Conservation (phyloP, 2,113 vertebrate genomes). For the Anhinga anhinga region DNA sequence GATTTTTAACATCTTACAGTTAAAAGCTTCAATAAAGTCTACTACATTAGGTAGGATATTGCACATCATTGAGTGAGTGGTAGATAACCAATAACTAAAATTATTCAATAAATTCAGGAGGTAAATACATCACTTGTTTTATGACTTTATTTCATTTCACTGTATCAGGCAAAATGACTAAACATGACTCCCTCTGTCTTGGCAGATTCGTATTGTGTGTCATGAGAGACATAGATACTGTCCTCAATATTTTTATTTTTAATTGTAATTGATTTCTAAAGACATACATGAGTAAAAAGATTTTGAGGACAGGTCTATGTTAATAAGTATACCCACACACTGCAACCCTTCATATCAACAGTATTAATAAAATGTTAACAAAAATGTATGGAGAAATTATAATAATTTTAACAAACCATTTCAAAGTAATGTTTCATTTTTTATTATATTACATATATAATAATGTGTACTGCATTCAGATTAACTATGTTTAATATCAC, state of each 20-base stretch:
- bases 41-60: background rate
- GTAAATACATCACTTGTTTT: conserved; percentile 13
- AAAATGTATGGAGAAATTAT: conserved; percentile 4
- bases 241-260: conserved; percentile 24
- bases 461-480: conserved; percentile 66
- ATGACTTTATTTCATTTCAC: background rate
- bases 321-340: background rate
- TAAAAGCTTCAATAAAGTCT: background rate
- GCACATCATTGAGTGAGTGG: background rate
- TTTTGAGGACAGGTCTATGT: background rate
- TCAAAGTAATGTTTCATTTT: background rate
- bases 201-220: background rate
- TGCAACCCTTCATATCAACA: background rate
- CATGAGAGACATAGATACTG: background rate
- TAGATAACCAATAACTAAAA: conserved; percentile 6
- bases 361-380: background rate
- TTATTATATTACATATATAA: conserved; percentile 50
- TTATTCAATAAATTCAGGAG: background rate
- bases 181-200: background rate
- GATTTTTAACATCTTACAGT: background rate
- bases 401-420: conserved; percentile 48
- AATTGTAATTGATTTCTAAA: conserved; percentile 30
- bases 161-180: background rate
- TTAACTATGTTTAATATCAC: conserved; percentile 62
- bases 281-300: background rate